Percentiles rank a stretch among this genome's conserved stretches.
phyloP scores from a whole-genome alignment of 2,888 invertebrate species.

The Thera britannica region DNA sequence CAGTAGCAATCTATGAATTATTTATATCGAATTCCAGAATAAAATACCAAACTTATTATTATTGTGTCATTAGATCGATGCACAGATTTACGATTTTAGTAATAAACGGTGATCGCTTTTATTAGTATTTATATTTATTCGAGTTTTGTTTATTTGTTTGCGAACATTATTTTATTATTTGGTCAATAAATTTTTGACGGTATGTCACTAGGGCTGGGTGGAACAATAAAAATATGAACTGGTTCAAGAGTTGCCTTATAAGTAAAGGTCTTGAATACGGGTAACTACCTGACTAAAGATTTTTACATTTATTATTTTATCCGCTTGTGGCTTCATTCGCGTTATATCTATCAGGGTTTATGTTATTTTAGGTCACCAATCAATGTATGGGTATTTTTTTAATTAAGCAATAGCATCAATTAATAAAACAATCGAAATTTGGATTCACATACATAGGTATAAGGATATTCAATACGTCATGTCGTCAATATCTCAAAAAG shows the following conservation, averaged over 20 bases:
- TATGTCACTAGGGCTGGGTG: neutral
- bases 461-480: no score
- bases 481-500: no score
- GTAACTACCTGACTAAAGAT: neutral
- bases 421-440: no score
- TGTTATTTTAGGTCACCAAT: no score
- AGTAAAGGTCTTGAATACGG: conserved; percentile 7
- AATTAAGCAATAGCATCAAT: no score
- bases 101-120: conserved; percentile 44
- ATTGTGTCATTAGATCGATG: conserved; percentile 47
- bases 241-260: conserved; percentile 6
- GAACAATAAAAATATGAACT: conserved; percentile 2
- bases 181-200: conserved; percentile 13
- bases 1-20: conserved; percentile 63
- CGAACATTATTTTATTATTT: conserved; percentile 24
- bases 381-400: no score
- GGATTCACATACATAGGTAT: no score
- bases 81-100: conserved; percentile 48
- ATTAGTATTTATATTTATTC: conserved; percentile 41
- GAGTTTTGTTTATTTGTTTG: conserved; percentile 37
- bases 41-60: conserved; percentile 52
- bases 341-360: no score
- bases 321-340: no score
- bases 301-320: neutral
- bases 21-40: conserved; percentile 59